Evolutionary conservation across 2,888 invertebrate species (phyloP), one percentile per base, ranked within the genome.

Genomic region (Diachrysia chrysitis): DNA sequence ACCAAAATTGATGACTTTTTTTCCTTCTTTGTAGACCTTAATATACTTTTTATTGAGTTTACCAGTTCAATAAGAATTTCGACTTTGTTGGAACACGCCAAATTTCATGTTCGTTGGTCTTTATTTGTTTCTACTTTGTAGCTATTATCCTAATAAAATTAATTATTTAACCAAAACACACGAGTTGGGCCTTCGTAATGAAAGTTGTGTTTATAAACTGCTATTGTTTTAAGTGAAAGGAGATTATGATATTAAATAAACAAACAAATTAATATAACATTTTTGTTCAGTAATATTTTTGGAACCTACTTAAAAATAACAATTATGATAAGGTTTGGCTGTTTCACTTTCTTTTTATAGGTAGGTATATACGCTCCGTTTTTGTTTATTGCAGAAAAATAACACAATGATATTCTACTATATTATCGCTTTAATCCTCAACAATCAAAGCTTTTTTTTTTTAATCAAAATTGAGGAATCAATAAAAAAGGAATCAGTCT

Each of bases 101-200:
- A 71, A 62, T 71, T 56, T 53, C 68, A 72, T 76, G 64, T 55
- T 59, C 54, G 9, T 23, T 32, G 53, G 16, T 29, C 61, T 71
- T 64, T 69, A 75, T 58, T 63, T 35, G 55, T 54, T 55, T 29
- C 4, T 17, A 46, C 51, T 53, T 59, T 59, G 46, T 5, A 59
- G 48, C 25, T 48, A 46, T 58, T 23, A 58, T 19, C 51, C 32
- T 58, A 12, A 63, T n/a, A n/a, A n/a, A n/a, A n/a, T 63, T 61
- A 58, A 58, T 37, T 48, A 71, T 71, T 67, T 14, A 61, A 53
- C 58, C 19, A 46, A 58, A 59, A 35, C 9, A 51, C 60, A 66
- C 60, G 37, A 16, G 32, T 46, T 25, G 35, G 42, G 3, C 53
- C 9, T 58, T 56, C 29, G 37, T 55, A 42, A 58, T 69, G 32